These are phyloP conservation scores for Antennarius striatus DNA, from an alignment of 2,113 vertebrate genomes.

Conservation along the genomic window DNA sequence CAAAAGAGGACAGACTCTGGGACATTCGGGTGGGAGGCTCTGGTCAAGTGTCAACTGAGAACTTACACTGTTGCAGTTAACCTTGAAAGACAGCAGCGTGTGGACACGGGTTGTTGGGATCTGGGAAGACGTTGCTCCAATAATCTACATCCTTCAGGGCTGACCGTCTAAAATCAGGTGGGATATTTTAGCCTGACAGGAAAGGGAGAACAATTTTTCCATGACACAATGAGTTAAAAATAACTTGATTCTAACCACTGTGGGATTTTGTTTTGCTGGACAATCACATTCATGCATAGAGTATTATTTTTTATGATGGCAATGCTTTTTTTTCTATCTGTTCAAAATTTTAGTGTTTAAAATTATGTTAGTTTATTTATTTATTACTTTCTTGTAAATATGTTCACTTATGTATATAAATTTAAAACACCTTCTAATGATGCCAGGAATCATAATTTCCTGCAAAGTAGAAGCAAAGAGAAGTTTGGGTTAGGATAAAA, in stretches of 20 bases:
- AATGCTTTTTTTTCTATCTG: not conserved
- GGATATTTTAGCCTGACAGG: constrained; percentile 46
- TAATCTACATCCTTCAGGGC: constrained; percentile 44
- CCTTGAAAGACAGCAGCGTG: constrained; percentile 55
- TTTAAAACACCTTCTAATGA: constrained; percentile 3
- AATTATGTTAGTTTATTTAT: not conserved
- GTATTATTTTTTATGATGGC: not conserved
- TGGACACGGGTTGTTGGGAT: constrained; percentile 33
- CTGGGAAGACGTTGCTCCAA: constrained; percentile 41
- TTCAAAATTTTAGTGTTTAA: not conserved
- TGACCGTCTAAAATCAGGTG: constrained; percentile 61
- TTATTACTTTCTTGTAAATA: not conserved
- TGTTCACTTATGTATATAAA: too few species aligned
- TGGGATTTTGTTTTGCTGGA: constrained; percentile 29
- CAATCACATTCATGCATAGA: not conserved
- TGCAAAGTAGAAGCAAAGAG: constrained; percentile 1
- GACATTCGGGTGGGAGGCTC: constrained; percentile 34
- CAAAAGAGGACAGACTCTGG: constrained; percentile 58
- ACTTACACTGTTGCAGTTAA: constrained; percentile 44
- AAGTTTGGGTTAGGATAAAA: not conserved
- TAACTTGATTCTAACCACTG: constrained; percentile 39
- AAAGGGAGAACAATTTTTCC: constrained; percentile 52
- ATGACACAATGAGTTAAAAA: constrained; percentile 71
- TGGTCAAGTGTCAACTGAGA: constrained; percentile 50
- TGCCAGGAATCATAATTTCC: constrained; percentile 5